phyloP scores from a whole-genome alignment of 2,888 invertebrate species.

The Pardosa pseudoannulata region DNA sequence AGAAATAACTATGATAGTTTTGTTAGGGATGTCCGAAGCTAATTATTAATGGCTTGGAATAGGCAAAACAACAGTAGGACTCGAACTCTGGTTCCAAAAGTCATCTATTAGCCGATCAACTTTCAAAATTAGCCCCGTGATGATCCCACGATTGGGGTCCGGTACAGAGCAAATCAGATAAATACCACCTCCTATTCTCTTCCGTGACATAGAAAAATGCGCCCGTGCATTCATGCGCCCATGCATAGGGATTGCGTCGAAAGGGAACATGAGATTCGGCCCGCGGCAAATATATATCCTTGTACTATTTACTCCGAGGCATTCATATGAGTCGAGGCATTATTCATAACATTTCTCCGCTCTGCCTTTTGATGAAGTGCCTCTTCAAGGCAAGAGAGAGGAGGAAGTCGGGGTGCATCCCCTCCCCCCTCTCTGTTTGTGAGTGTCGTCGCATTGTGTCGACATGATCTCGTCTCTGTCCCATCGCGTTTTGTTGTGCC shows the following conservation, averaged over 20 bases:
- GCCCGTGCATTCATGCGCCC: too few species aligned
- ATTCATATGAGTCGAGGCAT: not conserved
- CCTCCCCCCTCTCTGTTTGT: not conserved
- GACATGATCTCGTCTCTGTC: not conserved
- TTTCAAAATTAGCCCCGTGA: too few species aligned
- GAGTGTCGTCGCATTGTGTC: slow-evolving; percentile 7
- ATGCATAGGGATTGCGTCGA: not conserved
- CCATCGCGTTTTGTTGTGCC: not conserved
- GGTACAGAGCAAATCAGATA: too few species aligned
- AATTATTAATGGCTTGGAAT: too few species aligned
- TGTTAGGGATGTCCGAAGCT: too few species aligned
- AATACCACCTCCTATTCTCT: too few species aligned
- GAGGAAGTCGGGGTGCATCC: not conserved
- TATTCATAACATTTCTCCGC: slow-evolving; percentile 10
- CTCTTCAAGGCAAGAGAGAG: not conserved
- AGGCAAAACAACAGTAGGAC: too few species aligned
- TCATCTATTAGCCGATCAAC: too few species aligned
- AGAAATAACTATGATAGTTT: too few species aligned
- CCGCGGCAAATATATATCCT: not conserved
- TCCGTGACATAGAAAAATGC: too few species aligned
- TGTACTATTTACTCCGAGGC: not conserved
- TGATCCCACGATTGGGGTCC: too few species aligned
- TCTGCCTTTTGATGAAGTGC: slow-evolving; percentile 10
- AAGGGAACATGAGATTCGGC: not conserved
- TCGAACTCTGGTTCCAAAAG: too few species aligned